Conservation (phyloP, 2,797 vertebrate genomes). For the Sternarchorhynchus goeldii region DNA sequence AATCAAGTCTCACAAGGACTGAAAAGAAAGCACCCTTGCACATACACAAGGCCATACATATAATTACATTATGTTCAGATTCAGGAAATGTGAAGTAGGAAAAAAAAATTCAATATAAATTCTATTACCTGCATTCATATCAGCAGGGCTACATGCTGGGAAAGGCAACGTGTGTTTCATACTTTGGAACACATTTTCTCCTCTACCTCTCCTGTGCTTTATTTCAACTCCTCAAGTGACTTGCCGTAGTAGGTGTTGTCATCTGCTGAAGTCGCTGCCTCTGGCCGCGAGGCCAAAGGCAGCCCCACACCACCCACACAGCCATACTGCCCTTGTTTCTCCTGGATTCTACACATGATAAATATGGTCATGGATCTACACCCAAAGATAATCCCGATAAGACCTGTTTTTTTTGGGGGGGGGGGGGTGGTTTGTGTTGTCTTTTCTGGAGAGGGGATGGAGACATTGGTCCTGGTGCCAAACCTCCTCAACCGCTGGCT, state of each 20-base stretch:
- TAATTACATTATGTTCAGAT: slow-evolving; percentile 29
- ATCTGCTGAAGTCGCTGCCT: background rate
- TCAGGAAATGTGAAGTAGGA: slow-evolving; percentile 31
- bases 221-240: slow-evolving; percentile 15
- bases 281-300: no score
- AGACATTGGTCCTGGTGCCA: no score
- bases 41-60: slow-evolving; percentile 43
- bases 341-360: no score
- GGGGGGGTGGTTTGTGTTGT: no score
- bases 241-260: background rate
- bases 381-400: background rate
- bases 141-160: background rate
- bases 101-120: slow-evolving; percentile 14
- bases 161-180: slow-evolving; percentile 28
- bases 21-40: slow-evolving; percentile 40
- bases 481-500: background rate
- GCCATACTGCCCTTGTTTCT: no score
- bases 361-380: no score
- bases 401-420: background rate
- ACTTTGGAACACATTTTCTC: slow-evolving; percentile 1
- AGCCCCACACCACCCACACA: no score
- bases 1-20: slow-evolving; percentile 12
- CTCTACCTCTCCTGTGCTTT: slow-evolving; percentile 28
- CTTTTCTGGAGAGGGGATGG: no score
- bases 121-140: slow-evolving; percentile 35